Conservation (phyloP, 2,888 invertebrate species). For the Cheilosia soror region DNA sequence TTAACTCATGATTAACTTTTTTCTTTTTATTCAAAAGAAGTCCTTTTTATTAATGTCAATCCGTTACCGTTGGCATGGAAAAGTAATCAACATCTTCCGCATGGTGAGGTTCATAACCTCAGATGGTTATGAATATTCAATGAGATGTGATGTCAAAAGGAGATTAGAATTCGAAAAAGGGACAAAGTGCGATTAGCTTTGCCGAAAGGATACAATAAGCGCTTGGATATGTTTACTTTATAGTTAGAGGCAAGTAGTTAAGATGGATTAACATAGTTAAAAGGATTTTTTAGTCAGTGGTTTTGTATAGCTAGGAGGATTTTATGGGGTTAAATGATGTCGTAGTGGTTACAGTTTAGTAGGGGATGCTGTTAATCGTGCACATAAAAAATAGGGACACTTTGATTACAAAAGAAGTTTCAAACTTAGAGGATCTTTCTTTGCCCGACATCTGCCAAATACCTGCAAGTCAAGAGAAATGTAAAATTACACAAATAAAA, state of each 20-base stretch:
- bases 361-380: too few relatives aligned
- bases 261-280: constrained; percentile 24
- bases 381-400: too few relatives aligned
- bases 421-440: too few relatives aligned
- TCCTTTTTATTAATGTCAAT: constrained; percentile 32
- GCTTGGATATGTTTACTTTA: constrained; percentile 10
- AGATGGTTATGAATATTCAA: constrained; percentile 54
- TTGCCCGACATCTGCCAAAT: too few relatives aligned
- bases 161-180: constrained; percentile 25
- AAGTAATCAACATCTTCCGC: constrained; percentile 15
- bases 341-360: too few relatives aligned
- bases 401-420: too few relatives aligned
- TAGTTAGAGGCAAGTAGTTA: background rate
- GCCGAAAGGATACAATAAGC: constrained; percentile 2
- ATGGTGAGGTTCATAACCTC: constrained; percentile 34
- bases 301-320: too few relatives aligned
- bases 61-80: constrained; percentile 13
- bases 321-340: too few relatives aligned
- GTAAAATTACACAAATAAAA: too few relatives aligned
- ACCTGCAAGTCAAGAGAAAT: too few relatives aligned
- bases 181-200: constrained; percentile 58
- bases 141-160: constrained; percentile 32
- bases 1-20: constrained; percentile 11
- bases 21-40: constrained; percentile 4
- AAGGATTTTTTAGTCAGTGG: background rate